Percentiles rank a stretch among this genome's conserved stretches.
These are phyloP conservation scores for Platycheirus rosarum DNA, from an alignment of 2,888 invertebrate genomes.

Conservation along the genomic window DNA sequence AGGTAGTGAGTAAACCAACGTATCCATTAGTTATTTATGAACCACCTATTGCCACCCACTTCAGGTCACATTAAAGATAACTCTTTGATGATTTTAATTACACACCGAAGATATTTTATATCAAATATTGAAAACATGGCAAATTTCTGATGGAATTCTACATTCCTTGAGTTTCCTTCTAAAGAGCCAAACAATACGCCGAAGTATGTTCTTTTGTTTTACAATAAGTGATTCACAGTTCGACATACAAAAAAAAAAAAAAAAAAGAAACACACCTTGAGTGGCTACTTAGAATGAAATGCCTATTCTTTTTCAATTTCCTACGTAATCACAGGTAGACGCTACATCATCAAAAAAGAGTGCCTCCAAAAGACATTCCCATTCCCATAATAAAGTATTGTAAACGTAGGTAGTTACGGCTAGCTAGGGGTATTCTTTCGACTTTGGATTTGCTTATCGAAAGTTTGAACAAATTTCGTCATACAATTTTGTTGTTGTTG, in stretches of 20 bases:
- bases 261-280: neutral
- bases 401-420: neutral
- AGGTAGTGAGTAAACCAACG: too few species aligned
- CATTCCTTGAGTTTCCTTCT: neutral
- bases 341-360: constrained; percentile 19
- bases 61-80: too few species aligned
- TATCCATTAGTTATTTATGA: too few species aligned
- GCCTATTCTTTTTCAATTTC: neutral
- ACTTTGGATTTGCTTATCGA: constrained; percentile 41
- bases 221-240: neutral
- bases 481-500: constrained; percentile 28
- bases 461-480: constrained; percentile 57
- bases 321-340: constrained; percentile 49
- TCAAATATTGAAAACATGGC: too few species aligned
- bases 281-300: neutral
- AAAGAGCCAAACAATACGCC: neutral
- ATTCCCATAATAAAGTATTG: constrained; percentile 6
- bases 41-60: too few species aligned
- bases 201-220: neutral
- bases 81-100: too few species aligned
- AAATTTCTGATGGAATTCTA: too few species aligned
- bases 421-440: too few species aligned
- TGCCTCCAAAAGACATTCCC: neutral
- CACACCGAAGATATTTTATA: too few species aligned
- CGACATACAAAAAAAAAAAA: neutral